These are phyloP conservation scores for Neodiprion lecontei DNA, from an alignment of 1,140 invertebrate genomes.

Conservation along the genomic window DNA sequence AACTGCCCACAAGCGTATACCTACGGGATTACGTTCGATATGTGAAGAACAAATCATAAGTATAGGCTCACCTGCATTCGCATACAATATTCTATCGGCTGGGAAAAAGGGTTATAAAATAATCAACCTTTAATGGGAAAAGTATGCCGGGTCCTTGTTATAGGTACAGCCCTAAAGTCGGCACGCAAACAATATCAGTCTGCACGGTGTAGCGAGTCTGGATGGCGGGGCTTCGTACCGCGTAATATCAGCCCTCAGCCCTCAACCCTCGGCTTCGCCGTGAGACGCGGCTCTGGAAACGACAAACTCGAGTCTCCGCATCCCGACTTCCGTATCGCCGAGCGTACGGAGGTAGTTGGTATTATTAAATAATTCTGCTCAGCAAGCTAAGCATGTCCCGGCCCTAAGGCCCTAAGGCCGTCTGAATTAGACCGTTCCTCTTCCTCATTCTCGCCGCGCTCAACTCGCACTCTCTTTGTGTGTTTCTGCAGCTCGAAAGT, in stretches of 20 bases:
- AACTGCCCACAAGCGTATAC: no score
- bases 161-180: conserved; percentile 35
- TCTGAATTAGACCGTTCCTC: conserved; percentile 32
- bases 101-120: conserved; percentile 36
- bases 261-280: neutral
- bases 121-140: conserved; percentile 41
- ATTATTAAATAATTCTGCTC: conserved; percentile 46
- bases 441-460: conserved; percentile 25
- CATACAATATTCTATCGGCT: neutral
- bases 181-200: conserved; percentile 37
- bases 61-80: neutral
- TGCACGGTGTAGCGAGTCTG: neutral
- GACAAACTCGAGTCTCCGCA: neutral
- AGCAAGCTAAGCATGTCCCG: conserved; percentile 37
- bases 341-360: neutral
- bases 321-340: conserved; percentile 7
- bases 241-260: conserved; percentile 36
- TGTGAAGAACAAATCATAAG: no score
- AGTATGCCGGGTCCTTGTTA: conserved; percentile 29
- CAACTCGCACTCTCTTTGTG: conserved; percentile 30
- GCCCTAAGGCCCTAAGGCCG: conserved; percentile 26
- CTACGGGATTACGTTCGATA: no score
- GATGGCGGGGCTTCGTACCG: conserved; percentile 24
- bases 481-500: conserved; percentile 22
- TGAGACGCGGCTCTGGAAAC: neutral